phyloP scores from a whole-genome alignment of 2,797 vertebrate species.

The Pelobates cultripes region DNA sequence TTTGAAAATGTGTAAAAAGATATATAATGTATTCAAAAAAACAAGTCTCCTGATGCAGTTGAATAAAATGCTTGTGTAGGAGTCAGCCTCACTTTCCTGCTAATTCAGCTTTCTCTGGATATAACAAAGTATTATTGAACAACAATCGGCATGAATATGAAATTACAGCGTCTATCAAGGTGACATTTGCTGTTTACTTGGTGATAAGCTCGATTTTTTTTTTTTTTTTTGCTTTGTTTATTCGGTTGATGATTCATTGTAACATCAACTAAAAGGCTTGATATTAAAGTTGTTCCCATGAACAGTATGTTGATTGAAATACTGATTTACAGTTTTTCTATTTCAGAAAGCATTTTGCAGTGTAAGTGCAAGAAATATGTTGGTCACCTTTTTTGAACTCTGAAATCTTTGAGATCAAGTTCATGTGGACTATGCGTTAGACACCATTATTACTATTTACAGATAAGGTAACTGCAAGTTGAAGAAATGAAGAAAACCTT shows the following conservation, averaged over 20 bases:
- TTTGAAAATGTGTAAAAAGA: too few species aligned
- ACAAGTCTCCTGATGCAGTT: conserved; percentile 1
- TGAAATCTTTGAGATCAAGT: too few species aligned
- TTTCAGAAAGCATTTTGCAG: too few species aligned
- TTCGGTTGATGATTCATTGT: neutral
- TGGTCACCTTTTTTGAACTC: too few species aligned
- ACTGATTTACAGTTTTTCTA: neutral
- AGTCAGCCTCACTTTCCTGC: neutral
- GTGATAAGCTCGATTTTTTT: neutral
- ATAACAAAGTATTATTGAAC: neutral
- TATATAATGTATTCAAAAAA: neutral
- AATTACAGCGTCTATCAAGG: neutral
- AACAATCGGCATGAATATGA: neutral
- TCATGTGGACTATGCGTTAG: too few species aligned
- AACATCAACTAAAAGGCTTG: neutral
- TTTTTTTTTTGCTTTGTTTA: neutral
- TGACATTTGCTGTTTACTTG: neutral
- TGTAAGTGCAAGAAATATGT: too few species aligned
- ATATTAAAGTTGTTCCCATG: neutral
- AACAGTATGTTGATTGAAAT: neutral
- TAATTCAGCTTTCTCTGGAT: conserved; percentile 1
- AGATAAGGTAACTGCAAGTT: too few species aligned
- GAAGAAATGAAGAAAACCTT: too few species aligned
- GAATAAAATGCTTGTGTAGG: conserved; percentile 7
- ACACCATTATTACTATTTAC: too few species aligned